Conservation (phyloP, 2,888 invertebrate genomes). For the Acronicta psi region DNA sequence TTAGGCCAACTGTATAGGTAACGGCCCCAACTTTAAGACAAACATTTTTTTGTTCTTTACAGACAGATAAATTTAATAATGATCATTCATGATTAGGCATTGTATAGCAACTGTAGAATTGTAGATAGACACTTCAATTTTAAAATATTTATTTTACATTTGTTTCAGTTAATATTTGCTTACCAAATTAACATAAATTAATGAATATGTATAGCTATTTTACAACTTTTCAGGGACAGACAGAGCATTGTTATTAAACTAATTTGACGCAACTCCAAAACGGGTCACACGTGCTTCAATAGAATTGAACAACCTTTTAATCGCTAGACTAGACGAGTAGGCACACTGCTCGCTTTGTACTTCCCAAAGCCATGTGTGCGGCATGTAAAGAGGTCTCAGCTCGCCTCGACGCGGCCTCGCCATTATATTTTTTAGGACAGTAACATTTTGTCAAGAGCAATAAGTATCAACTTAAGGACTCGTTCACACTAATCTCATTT, state of each 20-base stretch:
- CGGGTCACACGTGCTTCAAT: conserved; percentile 4
- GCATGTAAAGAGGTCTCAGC: conserved; percentile 20
- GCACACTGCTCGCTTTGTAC: conserved; percentile 19
- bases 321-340: conserved; percentile 3
- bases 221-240: not conserved
- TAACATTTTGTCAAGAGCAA: conserved; percentile 40
- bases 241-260: too few relatives aligned
- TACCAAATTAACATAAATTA: not conserved
- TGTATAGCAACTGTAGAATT: too few relatives aligned
- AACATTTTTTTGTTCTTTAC: too few relatives aligned
- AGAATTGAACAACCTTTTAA: conserved; percentile 4
- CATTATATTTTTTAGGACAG: conserved; percentile 45
- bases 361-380: conserved; percentile 29
- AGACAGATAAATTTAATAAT: too few relatives aligned
- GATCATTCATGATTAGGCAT: too few relatives aligned
- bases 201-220: not conserved
- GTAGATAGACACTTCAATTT: too few relatives aligned
- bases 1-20: too few relatives aligned
- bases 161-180: not conserved
- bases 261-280: conserved; percentile 12
- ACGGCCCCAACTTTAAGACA: too few relatives aligned
- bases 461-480: conserved; percentile 21
- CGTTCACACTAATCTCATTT: conserved; percentile 26
- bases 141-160: too few relatives aligned
- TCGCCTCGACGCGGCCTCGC: conserved; percentile 37